A percentile compares a stretch with the other conserved stretches of the same genome.
These are phyloP conservation scores for Xenus cinereus DNA, from an alignment of 2,113 vertebrate species.

Conservation along the genomic window DNA sequence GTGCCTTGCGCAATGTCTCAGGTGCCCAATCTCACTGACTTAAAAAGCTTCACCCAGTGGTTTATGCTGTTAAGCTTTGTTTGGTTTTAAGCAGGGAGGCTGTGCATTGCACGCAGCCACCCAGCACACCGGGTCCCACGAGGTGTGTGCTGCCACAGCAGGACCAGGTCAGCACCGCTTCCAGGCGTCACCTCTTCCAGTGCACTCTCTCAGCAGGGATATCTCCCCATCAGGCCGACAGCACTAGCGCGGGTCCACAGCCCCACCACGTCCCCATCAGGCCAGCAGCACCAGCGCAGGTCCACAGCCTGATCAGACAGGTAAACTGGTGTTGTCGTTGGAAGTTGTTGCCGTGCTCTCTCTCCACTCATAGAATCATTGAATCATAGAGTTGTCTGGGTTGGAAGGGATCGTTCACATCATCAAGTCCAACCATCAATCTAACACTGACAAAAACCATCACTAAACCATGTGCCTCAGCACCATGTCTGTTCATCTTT, in stretches of 20 bases:
- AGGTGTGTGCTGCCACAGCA: accelerated
- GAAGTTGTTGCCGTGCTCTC: not conserved
- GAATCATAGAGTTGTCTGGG: no score
- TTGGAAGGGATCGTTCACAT: no score
- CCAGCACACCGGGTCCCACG: accelerated
- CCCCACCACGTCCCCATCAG: not conserved
- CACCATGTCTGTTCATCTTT: no score
- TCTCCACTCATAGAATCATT: no score
- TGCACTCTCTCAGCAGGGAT: not conserved
- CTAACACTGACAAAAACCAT: no score
- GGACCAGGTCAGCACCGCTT: not conserved
- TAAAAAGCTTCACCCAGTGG: not conserved
- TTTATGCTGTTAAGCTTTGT: not conserved
- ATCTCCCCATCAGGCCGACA: not conserved
- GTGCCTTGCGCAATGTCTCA: not conserved
- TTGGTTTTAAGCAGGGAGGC: not conserved
- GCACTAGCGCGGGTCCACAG: not conserved
- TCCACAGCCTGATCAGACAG: not conserved
- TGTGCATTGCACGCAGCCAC: accelerated
- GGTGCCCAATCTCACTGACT: not conserved
- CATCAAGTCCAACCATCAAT: no score
- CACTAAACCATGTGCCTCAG: no score
- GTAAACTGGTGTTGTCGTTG: not conserved
- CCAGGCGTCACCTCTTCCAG: not conserved
- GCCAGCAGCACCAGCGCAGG: not conserved